A percentile compares a stretch with the other conserved stretches of the same genome.
These are phyloP conservation scores for Chydorus sphaericus DNA, from an alignment of 2,888 invertebrate species.

Conservation along the genomic window DNA sequence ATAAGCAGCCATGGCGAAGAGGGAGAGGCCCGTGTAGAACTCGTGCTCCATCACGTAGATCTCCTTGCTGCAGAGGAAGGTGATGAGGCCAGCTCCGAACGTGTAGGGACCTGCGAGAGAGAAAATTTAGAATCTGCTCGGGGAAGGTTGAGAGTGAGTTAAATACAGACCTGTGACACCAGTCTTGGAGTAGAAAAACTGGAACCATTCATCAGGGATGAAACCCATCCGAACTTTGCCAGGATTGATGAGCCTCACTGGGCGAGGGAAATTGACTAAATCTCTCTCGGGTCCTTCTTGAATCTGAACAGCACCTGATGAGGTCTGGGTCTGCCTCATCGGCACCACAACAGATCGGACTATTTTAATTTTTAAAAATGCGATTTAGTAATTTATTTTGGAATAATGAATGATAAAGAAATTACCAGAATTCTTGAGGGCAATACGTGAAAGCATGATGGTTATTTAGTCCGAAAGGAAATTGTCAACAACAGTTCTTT, in stretches of 20 bases:
- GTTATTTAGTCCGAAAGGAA: no score
- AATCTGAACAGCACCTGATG: neutral
- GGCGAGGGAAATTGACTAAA: conserved; percentile 57
- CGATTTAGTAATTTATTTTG: no score
- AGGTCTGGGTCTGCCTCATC: conserved; percentile 6
- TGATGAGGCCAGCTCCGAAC: conserved; percentile 61
- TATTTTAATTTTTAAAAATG: no score
- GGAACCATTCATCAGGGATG: conserved; percentile 91
- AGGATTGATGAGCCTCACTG: conserved; percentile 48
- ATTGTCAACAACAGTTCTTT: no score
- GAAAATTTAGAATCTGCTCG: no score
- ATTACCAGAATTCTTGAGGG: no score
- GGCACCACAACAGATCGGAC: conserved; percentile 11
- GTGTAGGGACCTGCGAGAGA: conserved; percentile 77
- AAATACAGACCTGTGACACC: conserved; percentile 44
- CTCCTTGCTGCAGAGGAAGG: conserved; percentile 86
- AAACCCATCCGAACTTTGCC: conserved; percentile 70
- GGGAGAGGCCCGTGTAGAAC: conserved; percentile 61
- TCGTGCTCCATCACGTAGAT: conserved; percentile 88
- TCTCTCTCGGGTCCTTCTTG: conserved; percentile 45
- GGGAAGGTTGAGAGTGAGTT: no score
- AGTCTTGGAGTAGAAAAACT: conserved; percentile 86
- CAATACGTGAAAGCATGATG: no score
- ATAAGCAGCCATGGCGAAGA: conserved; percentile 46
- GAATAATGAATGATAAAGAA: no score